Evolutionary conservation across 2,888 invertebrate species (phyloP).

Genomic region (Mayetiola destructor): DNA sequence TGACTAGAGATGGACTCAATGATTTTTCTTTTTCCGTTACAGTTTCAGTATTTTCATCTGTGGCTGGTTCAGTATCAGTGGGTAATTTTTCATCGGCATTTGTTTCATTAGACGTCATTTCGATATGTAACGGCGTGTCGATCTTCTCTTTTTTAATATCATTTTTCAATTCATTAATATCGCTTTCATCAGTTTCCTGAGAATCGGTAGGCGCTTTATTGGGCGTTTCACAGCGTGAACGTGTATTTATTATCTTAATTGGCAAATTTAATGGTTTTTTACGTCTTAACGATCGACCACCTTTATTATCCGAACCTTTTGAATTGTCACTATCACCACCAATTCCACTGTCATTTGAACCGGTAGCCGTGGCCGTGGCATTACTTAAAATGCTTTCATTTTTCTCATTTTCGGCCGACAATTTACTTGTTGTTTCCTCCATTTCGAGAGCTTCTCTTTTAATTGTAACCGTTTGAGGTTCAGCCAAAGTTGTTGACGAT

Average conservation of each 20-base stretch:
- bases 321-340: constrained; percentile 14
- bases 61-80: background rate
- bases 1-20: constrained; percentile 31
- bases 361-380: background rate
- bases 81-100: constrained; percentile 13
- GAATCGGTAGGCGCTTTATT: background rate
- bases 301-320: background rate
- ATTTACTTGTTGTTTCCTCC: constrained; percentile 12
- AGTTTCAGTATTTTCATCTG: constrained; percentile 13
- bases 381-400: background rate
- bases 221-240: constrained; percentile 6
- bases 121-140: background rate
- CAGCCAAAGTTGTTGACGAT: constrained; percentile 20
- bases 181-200: background rate
- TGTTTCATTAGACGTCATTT: constrained; percentile 3
- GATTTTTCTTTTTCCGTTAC: constrained; percentile 23
- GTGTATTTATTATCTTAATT: background rate
- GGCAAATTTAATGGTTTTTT: background rate
- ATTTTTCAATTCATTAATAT: background rate
- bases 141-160: background rate
- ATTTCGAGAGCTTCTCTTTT: constrained; percentile 17
- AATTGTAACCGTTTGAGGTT: constrained; percentile 18
- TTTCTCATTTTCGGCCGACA: background rate
- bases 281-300: background rate
- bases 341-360: constrained; percentile 1